Evolutionary conservation across 2,113 vertebrate species (phyloP).

Genomic region (Vidua chalybeata): DNA sequence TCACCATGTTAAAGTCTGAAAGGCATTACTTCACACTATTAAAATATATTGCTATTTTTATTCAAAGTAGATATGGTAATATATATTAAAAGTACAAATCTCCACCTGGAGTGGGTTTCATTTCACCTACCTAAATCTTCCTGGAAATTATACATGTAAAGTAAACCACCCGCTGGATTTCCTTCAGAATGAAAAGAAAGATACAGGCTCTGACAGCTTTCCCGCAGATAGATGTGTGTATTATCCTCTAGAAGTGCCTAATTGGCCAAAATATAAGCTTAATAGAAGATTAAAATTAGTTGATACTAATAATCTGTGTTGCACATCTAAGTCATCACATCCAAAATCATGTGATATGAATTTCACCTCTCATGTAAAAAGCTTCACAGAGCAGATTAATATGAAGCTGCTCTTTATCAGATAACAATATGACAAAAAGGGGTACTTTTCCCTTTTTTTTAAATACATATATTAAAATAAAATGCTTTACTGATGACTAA

Average conservation of each 20-base stretch:
- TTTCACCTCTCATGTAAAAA: background rate
- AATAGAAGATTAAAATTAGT: background rate
- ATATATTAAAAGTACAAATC: background rate
- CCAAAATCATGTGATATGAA: background rate
- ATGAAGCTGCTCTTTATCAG: background rate
- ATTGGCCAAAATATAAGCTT: background rate
- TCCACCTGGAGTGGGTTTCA: background rate
- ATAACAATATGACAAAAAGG: background rate
- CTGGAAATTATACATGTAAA: background rate
- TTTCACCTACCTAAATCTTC: background rate
- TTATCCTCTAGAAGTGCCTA: background rate
- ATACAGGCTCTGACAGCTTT: background rate
- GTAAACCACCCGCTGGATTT: background rate
- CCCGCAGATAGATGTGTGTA: background rate
- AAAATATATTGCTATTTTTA: background rate
- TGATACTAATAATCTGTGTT: background rate
- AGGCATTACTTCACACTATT: background rate
- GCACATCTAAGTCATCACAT: background rate
- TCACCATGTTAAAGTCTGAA: background rate
- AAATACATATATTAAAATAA: background rate
- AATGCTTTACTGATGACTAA: background rate
- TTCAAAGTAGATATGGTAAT: background rate
- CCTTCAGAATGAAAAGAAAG: background rate
- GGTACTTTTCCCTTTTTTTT: background rate
- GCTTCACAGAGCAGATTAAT: background rate